Base-by-base conservation (phyloP, 1,140 invertebrate genomes). In the Drosophila ironensis region DNA sequence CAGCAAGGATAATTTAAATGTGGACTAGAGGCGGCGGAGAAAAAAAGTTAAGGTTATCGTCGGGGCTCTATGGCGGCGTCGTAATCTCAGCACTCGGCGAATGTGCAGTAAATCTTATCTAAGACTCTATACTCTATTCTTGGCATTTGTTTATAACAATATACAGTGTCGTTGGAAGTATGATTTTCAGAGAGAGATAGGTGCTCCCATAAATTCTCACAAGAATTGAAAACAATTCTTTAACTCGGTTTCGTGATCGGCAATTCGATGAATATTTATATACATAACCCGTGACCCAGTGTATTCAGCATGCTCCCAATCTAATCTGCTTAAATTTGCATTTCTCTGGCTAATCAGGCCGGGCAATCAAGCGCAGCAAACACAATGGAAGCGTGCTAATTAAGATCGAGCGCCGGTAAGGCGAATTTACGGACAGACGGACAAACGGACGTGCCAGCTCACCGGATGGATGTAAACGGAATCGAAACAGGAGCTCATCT, bases 381-480 rank as follows among this genome's bases (percentile, higher is more conserved):
- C 45, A 47, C 9, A 45, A 24, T 28, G 4, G n/a, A n/a, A 33
- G 17, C 25, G 1, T 16, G n/a, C 8, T n/a, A 41, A 30, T 17
- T 19, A 19, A 5, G n/a, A 9, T 3, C 12, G 9, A 14, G 19
- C 1, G 22, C n/a, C 16, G 3, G 17, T n/a, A n/a, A n/a, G n/a
- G n/a, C n/a, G n/a, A n/a, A n/a, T n/a, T n/a, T n/a, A n/a, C n/a
- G n/a, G n/a, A n/a, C n/a, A n/a, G n/a, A n/a, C n/a, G 30, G 11
- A 6, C n/a, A 3, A 2, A 4, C 1, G 8, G 3, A 17, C 14
- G n/a, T 41, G 20, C 22, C 37, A 40, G 47, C 92, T 91, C 91
- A 97, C 96, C 57, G 95, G 93, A 92, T 98, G 95, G 90, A 98
- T 93, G 89, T 95, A 98, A 75, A 98, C 90, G 8, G 95, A 93